Evolutionary conservation across 2,888 invertebrate genomes (phyloP), one percentile per base, ranked within the genome.

Genomic region (Girardia tigrina): DNA sequence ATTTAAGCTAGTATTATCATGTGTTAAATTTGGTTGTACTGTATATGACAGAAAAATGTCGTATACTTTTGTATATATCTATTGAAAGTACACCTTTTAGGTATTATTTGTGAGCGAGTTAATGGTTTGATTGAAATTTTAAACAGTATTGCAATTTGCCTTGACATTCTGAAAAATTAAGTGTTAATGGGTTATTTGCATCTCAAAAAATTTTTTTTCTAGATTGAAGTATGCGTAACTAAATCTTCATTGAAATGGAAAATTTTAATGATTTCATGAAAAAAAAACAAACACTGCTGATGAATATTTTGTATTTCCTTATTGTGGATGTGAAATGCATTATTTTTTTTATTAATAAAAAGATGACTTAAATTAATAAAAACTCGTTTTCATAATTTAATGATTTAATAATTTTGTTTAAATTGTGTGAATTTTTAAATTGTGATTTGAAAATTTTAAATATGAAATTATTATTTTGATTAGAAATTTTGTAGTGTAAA

Each of bases 1-100:
- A 56, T 56, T 56, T 56, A n/a, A 56, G 56, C 56, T 56, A 56
- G 56, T 56, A 56, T 56, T 56, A 56, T 56, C 56, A 56, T 56
- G 56, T 56, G n/a, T 56, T 56, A 56, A 56, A 56, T 56, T 56
- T 56, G 56, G 56, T 56, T 4, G 56, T 8, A 56, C n/a, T 56
- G 56, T 56, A 23, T 56, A 56, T 56, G n/a, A 16, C n/a, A n/a
- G n/a, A n/a, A n/a, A n/a, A n/a, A 56, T 20, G n/a, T 56, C 56
- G 4, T 56, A 56, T 56, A 56, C 56, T 20, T 23, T 6, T 56
- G 56, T 56, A 56, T 20, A 56, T 56, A 56, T 20, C n/a, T n/a
- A 20, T 36, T 56, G 4, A 4, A 56, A n/a, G 56, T 56, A 56
- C 56, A 56, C 56, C 56, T 56, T n/a, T 56, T 56, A 56, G 56